phyloP scores from a whole-genome alignment of 2,888 invertebrate genomes.

The Prosopocoilus inquinatus region DNA sequence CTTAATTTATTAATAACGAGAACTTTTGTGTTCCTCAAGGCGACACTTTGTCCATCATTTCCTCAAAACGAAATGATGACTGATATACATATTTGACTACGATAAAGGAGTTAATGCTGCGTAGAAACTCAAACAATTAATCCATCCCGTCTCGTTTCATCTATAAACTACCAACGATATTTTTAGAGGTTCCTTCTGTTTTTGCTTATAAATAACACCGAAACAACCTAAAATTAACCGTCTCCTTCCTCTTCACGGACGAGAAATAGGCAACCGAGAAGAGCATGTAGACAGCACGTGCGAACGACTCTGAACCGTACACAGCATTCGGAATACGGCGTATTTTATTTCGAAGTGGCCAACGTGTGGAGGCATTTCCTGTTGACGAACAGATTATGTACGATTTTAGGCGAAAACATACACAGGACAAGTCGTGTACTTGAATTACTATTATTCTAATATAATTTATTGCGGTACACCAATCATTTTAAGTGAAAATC shows the following conservation, averaged over 20 bases:
- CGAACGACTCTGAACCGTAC: too few species aligned
- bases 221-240: constrained; percentile 21
- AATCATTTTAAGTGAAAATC: too few species aligned
- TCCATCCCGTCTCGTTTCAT: background rate
- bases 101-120: too few species aligned
- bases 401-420: constrained; percentile 5
- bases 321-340: too few species aligned
- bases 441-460: too few species aligned
- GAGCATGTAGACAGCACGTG: constrained; percentile 4
- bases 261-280: constrained; percentile 18
- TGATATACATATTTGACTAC: too few species aligned
- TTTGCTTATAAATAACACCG: constrained; percentile 20
- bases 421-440: background rate
- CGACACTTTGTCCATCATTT: too few species aligned
- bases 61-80: too few species aligned
- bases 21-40: too few species aligned
- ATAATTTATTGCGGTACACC: too few species aligned
- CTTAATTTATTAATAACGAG: too few species aligned
- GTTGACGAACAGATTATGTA: constrained; percentile 22
- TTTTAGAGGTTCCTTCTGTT: background rate
- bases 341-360: constrained; percentile 3
- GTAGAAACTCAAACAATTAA: too few species aligned
- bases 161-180: background rate
- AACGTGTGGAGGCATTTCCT: constrained; percentile 29
- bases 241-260: constrained; percentile 15